Evolutionary conservation across 1,140 invertebrate species (phyloP).

Genomic region (Elysia chlorotica): DNA sequence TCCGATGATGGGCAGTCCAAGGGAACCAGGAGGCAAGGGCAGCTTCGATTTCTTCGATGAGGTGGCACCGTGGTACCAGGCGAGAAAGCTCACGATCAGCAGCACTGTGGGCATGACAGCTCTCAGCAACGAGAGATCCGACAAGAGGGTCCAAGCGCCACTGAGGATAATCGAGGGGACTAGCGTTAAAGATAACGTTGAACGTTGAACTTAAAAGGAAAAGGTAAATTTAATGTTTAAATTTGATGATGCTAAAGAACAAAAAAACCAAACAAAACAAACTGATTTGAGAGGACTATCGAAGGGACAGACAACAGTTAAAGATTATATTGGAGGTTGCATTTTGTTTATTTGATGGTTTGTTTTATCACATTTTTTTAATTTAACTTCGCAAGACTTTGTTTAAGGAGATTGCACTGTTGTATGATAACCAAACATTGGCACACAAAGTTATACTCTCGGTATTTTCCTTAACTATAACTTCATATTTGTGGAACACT

Average conservation of each 20-base stretch:
- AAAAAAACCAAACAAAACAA: no score
- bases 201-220: neutral
- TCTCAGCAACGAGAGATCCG: slow-evolving; percentile 13
- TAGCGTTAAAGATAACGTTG: neutral
- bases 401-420: no score
- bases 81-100: slow-evolving; percentile 20
- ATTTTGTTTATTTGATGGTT: no score
- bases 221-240: neutral
- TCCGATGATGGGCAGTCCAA: slow-evolving; percentile 48
- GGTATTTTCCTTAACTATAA: no score
- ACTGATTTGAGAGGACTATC: neutral
- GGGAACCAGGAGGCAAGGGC: slow-evolving; percentile 46
- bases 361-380: no score
- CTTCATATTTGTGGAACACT: no score
- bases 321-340: no score
- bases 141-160: neutral
- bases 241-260: neutral
- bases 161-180: neutral
- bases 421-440: no score
- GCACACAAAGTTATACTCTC: no score
- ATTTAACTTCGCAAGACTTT: no score
- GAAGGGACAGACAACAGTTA: neutral
- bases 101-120: slow-evolving; percentile 21
- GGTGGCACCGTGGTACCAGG: slow-evolving; percentile 36
- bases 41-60: slow-evolving; percentile 24